Evolutionary conservation across 2,888 invertebrate species (phyloP), one percentile per base, ranked within the genome.

Genomic region (Spialia ferax): DNA sequence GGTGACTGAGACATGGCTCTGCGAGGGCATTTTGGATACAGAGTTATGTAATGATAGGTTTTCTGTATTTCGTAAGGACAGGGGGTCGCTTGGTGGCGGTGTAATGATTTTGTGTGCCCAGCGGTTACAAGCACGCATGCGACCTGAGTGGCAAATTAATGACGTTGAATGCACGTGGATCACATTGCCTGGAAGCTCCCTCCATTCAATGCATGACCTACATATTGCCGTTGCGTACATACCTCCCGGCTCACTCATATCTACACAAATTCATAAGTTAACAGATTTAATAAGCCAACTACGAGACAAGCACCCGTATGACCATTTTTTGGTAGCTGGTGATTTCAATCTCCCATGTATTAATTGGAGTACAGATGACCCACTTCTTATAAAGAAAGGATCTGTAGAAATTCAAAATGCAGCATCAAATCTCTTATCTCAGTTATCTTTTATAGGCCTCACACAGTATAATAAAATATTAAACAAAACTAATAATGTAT

Each of bases 281-380:
- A 32, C 15, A 10, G 35, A 32, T n/a, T 15, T 50, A 32, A 22
- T 66, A 38, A 10, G 52, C 50, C 38, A 20, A 18, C 15, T 66
- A 42, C 26, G 50, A 11, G 23, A 54, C 29, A 54, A 26, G 13
- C 42, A 69, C 15, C 66, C 63, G 29, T 52, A 63, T 20, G 71
- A 73, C 32, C 10, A 42, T n/a, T 52, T 70, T 10, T 23, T 73
- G 10, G 7, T 73, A n/a, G 65, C 55, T 10, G 73, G 73, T 1
- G 71, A 73, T 54, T 70, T 71, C 48, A 73, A 73, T 35, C 23
- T 73, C 3, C 67, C 69, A 1, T 68, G 65, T 63, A 55, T 71
- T 13, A 35, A 67, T 2, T 73, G 72, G 72, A 56, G 15, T 5
- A 11, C 57, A 0, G 48, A 3, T 4, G 56, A 60, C 0, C 70